Evolutionary conservation across 2,797 vertebrate species (phyloP).

Genomic region (Phylloscopus collybita): DNA sequence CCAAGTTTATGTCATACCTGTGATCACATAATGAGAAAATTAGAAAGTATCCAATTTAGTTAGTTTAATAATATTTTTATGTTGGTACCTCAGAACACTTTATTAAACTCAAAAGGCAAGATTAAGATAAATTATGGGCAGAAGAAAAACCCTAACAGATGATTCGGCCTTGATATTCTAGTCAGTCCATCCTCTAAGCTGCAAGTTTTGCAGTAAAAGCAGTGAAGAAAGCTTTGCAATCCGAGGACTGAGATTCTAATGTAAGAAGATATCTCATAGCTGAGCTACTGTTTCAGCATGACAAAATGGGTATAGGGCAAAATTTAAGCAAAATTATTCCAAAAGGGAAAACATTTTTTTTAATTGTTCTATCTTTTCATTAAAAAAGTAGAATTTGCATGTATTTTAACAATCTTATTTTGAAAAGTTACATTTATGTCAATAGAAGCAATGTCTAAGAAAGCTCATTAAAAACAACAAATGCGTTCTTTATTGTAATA

Average conservation of each 20-base stretch:
- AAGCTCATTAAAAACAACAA: neutral
- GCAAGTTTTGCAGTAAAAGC: neutral
- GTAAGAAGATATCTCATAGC: neutral
- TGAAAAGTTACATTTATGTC: neutral
- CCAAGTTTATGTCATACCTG: neutral
- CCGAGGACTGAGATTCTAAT: neutral
- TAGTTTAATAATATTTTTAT: neutral
- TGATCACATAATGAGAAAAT: neutral
- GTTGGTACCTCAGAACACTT: neutral
- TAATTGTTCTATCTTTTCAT: neutral
- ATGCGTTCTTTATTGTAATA: neutral
- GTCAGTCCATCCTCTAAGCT: neutral
- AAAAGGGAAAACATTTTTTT: neutral
- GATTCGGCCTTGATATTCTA: neutral
- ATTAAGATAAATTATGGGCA: neutral
- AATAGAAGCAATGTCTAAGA: neutral
- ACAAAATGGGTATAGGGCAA: neutral
- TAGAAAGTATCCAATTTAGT: neutral
- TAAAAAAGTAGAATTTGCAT: neutral
- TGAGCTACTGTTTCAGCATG: neutral
- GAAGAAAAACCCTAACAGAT: neutral
- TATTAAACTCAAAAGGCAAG: neutral
- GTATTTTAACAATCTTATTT: neutral
- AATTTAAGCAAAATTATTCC: neutral
- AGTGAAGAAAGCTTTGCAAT: neutral